A percentile compares a stretch with the other conserved stretches of the same genome.
These are phyloP conservation scores for Eumeta japonica DNA, from an alignment of 1,140 invertebrate species.

Conservation along the genomic window DNA sequence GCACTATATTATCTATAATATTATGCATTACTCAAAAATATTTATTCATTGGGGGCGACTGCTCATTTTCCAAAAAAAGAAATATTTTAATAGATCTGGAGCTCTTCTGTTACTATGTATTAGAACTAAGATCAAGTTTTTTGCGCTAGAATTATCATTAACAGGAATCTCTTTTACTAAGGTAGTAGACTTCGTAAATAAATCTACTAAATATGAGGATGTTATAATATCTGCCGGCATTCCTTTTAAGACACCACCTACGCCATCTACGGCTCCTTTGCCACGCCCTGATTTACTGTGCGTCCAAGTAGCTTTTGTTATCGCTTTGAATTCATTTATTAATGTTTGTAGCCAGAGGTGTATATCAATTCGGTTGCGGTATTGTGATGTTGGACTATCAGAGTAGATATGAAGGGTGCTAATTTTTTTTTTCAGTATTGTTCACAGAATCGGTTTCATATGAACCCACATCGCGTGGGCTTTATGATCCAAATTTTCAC, in stretches of 20 bases:
- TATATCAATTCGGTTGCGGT: constrained; percentile 23
- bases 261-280: constrained; percentile 46
- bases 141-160: no score
- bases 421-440: constrained; percentile 17
- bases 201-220: no score
- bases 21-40: no score
- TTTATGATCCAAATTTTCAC: constrained; percentile 28
- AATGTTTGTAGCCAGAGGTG: constrained; percentile 21
- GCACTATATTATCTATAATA: no score
- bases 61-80: no score
- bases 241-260: constrained; percentile 48
- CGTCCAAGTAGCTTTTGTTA: constrained; percentile 34
- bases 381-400: constrained; percentile 25
- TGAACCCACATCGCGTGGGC: constrained; percentile 34
- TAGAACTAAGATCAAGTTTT: no score
- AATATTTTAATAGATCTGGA: no score
- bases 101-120: no score
- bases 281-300: constrained; percentile 47
- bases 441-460: constrained; percentile 23
- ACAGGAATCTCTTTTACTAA: no score
- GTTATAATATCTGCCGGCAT: constrained; percentile 29
- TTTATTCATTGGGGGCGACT: no score
- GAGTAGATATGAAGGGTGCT: constrained; percentile 21
- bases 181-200: no score
- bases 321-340: constrained; percentile 18